These are phyloP conservation scores for Tachysurus fulvidraco DNA, from an alignment of 2,113 vertebrate genomes.

Conservation along the genomic window DNA sequence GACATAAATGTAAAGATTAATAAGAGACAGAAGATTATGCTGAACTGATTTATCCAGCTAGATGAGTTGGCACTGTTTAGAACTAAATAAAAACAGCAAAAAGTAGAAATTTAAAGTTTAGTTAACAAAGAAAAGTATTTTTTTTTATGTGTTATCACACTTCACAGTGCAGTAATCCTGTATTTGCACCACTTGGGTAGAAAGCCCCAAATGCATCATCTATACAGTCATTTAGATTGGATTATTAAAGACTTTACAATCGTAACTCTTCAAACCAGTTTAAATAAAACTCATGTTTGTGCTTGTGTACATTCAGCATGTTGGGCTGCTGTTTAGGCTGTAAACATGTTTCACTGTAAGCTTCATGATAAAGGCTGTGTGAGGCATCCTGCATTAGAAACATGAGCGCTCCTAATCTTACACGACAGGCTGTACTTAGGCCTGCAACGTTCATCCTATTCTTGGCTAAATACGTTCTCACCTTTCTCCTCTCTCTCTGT, in stretches of 20 bases:
- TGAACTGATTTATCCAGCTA: background rate
- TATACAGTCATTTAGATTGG: background rate
- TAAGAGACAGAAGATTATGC: background rate
- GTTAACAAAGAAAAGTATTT: background rate
- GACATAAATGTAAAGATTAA: background rate
- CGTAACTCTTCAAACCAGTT: background rate
- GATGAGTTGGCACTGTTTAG: background rate
- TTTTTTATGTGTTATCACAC: background rate
- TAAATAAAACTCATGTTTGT: background rate
- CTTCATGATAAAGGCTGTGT: background rate
- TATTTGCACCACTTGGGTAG: background rate
- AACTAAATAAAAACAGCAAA: background rate
- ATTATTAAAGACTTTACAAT: constrained; percentile 4
- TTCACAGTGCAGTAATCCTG: too few species aligned
- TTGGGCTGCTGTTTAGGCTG: background rate
- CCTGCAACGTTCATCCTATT: background rate
- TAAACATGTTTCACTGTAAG: background rate
- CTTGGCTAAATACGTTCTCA: background rate
- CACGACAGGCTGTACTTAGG: background rate
- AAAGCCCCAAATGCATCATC: background rate
- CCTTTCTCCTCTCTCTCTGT: constrained; percentile 1
- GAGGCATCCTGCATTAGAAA: background rate
- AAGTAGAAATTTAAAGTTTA: background rate
- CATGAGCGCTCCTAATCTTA: background rate
- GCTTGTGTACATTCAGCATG: background rate